Percentiles rank a stretch among this genome's conserved stretches.
Evolutionary conservation across 2,888 invertebrate species (phyloP).

Genomic region (Cheilosia vernalis): DNA sequence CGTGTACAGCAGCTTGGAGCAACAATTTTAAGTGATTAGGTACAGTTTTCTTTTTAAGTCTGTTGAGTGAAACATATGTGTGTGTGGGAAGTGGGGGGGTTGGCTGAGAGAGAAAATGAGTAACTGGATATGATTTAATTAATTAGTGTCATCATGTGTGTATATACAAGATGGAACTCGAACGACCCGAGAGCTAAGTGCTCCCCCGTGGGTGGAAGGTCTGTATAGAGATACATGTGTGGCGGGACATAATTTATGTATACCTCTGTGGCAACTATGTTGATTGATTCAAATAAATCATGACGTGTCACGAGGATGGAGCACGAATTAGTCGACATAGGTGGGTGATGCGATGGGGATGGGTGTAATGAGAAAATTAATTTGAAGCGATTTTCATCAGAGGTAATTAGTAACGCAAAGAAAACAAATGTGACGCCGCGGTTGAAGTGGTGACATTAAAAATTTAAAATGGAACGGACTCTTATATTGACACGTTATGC

Average conservation of each 20-base stretch:
- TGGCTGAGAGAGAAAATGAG: conserved; percentile 31
- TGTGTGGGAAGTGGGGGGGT: neutral
- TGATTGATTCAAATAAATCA: conserved; percentile 75
- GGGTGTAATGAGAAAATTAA: conserved; percentile 71
- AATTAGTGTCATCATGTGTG: conserved; percentile 71
- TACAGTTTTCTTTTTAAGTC: conserved; percentile 12
- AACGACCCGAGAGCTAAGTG: conserved; percentile 57
- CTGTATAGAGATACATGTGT: neutral
- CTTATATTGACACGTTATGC: conserved; percentile 30
- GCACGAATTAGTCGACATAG: conserved; percentile 59
- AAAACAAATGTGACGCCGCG: conserved; percentile 62
- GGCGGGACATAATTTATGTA: conserved; percentile 62
- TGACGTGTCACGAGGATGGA: conserved; percentile 65
- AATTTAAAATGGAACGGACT: conserved; percentile 38
- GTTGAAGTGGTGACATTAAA: conserved; percentile 67
- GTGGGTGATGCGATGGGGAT: conserved; percentile 9
- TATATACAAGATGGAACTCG: conserved; percentile 40
- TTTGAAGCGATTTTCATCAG: conserved; percentile 72
- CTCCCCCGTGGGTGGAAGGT: conserved; percentile 8
- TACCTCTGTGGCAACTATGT: conserved; percentile 71
- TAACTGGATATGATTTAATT: conserved; percentile 73
- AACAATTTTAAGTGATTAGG: neutral
- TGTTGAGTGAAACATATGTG: conserved; percentile 12
- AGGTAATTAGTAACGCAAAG: conserved; percentile 72
- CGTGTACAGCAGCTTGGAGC: neutral